Base-by-base conservation (phyloP, 2,888 invertebrate species). In the Drosophila subsilvestris region DNA sequence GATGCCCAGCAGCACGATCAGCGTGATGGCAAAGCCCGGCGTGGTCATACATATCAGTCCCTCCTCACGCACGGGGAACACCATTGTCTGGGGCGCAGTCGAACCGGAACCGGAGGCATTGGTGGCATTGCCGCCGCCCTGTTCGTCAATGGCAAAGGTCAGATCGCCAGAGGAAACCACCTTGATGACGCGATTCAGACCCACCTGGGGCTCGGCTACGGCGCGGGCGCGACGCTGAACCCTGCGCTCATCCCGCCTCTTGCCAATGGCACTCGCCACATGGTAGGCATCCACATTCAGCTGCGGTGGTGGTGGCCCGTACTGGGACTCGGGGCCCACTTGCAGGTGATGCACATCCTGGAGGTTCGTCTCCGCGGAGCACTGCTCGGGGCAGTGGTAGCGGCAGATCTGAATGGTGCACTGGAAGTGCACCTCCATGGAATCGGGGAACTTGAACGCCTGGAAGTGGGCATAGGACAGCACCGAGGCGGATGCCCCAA, bases 361-460 rank as follows among this genome's bases (percentile, higher is more conserved):
- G 0, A 94, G 90, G 57, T 93, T 93, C 90, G 94, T 70, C 74
- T 96, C 96, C 1, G 96, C 95, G 90, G 96, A 95, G 90, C 98
- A 98, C 89, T 98, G 98, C 78, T 98, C 98, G 0, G 98, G 98
- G 88, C 98, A 98, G 86, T 97, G 96, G 89, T 97, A 97, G 80
- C 98, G 94, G 91, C 98, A 98, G 86, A 98, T 98, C 91, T 98
- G 98, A 75, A 98, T 98, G 32, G 98, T 98, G 91, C 98, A 98
- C 91, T 98, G 97, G 94, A 98, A 98, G 91, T 98, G 98, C 0
- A 98, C 98, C 91, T 98, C 98, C 98, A 98, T 98, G 0, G 97
- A 97, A 90, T 98, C 98, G 0, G 98, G 98, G 93, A 98, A 98
- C 90, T 98, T 98, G 92, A 98, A 98, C 0, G 98, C 98, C 93